A percentile compares a stretch with the other conserved stretches of the same genome.
These are phyloP conservation scores for Magallana nippona DNA, from an alignment of 2,888 invertebrate species.

Conservation along the genomic window DNA sequence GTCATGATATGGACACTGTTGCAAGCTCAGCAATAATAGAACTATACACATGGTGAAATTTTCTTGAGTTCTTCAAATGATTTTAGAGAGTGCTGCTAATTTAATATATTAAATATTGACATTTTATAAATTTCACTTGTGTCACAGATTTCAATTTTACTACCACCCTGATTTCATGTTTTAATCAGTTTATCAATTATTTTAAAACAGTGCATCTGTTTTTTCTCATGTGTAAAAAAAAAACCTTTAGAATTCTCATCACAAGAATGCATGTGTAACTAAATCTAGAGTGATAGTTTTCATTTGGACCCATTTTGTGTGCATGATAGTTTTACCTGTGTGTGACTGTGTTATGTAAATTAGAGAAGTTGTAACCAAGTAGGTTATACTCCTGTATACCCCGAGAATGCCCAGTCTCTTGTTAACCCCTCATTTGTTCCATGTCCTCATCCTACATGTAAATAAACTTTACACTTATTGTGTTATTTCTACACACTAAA, in stretches of 20 bases:
- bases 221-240: background rate
- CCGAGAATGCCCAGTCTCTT: background rate
- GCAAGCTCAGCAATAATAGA: slow-evolving; percentile 6
- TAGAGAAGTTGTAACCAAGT: background rate
- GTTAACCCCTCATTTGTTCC: background rate
- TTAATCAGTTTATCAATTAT: background rate
- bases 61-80: background rate
- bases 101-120: background rate
- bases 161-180: background rate
- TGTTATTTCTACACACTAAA: no score
- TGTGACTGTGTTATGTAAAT: background rate
- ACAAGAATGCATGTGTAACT: no score
- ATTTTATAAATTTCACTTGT: background rate
- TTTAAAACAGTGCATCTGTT: background rate
- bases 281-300: background rate
- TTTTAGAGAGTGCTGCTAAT: slow-evolving; percentile 17
- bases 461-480: no score
- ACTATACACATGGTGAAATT: background rate
- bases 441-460: no score
- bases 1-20: background rate
- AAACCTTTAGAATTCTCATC: no score
- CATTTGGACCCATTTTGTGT: background rate
- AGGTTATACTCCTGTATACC: background rate
- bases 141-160: background rate
- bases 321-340: background rate